phyloP scores from a whole-genome alignment of 2,797 vertebrate genomes.

The Tympanoctomys barrerae region DNA sequence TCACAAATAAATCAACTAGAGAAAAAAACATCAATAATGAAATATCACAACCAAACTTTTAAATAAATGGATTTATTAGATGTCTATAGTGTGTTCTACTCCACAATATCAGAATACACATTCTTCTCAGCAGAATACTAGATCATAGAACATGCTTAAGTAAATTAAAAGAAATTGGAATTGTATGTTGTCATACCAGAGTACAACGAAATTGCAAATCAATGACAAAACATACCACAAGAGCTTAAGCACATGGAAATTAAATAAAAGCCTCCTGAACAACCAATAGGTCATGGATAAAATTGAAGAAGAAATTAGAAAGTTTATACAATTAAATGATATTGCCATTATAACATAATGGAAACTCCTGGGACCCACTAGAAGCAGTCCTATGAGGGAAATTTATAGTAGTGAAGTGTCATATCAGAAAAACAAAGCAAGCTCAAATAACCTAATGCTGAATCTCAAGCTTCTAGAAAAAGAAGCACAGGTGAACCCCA shows the following conservation, averaged over 20 bases:
- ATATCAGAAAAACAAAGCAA: neutral
- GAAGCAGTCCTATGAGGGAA: neutral
- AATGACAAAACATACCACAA: neutral
- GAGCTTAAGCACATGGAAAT: neutral
- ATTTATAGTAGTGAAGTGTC: neutral
- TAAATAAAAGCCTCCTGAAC: too few relatives aligned
- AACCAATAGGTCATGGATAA: neutral
- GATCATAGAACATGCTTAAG: neutral
- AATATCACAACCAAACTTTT: neutral
- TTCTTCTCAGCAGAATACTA: neutral
- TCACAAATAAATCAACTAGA: neutral
- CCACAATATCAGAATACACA: neutral
- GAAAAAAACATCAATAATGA: neutral
- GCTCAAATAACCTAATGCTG: neutral
- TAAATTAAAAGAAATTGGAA: neutral
- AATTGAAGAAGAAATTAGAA: neutral
- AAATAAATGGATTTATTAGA: neutral
- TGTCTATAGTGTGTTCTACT: neutral
- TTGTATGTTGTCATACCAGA: neutral
- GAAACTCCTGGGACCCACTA: neutral
- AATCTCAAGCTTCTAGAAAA: neutral
- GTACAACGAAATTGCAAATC: neutral
- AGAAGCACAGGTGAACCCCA: neutral
- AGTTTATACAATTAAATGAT: neutral
- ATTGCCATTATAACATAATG: neutral